A percentile compares a stretch with the other conserved stretches of the same genome.
These are phyloP conservation scores for Rhagonycha fulva DNA, from an alignment of 2,888 invertebrate genomes.

Conservation along the genomic window DNA sequence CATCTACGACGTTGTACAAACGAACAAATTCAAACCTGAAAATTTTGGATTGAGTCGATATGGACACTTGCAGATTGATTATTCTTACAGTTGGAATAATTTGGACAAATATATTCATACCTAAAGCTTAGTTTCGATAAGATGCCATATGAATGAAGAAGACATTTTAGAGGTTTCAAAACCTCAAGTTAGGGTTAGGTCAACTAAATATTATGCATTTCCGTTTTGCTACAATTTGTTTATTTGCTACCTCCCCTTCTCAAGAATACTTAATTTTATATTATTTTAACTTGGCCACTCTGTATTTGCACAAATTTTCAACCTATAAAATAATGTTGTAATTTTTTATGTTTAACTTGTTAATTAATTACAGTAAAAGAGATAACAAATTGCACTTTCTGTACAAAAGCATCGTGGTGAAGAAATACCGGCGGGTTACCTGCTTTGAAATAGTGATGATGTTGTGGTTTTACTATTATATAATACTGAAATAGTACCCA, in stretches of 20 bases:
- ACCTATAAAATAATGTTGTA: background rate
- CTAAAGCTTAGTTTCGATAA: slow-evolving; percentile 16
- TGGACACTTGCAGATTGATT: slow-evolving; percentile 80
- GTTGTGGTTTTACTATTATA: background rate
- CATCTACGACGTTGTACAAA: slow-evolving; percentile 55
- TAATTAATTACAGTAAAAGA: background rate
- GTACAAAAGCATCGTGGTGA: background rate
- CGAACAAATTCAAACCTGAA: slow-evolving; percentile 57
- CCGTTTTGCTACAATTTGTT: too few relatives aligned
- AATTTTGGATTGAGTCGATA: slow-evolving; percentile 77
- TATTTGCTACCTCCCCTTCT: too few relatives aligned
- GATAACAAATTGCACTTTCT: background rate
- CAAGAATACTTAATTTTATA: background rate
- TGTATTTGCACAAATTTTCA: background rate
- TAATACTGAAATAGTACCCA: too few relatives aligned
- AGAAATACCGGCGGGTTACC: background rate
- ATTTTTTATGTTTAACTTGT: background rate
- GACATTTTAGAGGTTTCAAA: too few relatives aligned
- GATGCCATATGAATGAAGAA: background rate
- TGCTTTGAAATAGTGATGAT: background rate
- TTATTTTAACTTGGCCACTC: background rate
- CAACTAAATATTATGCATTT: too few relatives aligned
- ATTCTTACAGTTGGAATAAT: slow-evolving; percentile 82
- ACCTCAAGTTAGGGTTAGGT: too few relatives aligned
- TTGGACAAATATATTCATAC: slow-evolving; percentile 71